These are phyloP conservation scores for Dasypolia templi DNA, from an alignment of 2,888 invertebrate species.

Conservation along the genomic window DNA sequence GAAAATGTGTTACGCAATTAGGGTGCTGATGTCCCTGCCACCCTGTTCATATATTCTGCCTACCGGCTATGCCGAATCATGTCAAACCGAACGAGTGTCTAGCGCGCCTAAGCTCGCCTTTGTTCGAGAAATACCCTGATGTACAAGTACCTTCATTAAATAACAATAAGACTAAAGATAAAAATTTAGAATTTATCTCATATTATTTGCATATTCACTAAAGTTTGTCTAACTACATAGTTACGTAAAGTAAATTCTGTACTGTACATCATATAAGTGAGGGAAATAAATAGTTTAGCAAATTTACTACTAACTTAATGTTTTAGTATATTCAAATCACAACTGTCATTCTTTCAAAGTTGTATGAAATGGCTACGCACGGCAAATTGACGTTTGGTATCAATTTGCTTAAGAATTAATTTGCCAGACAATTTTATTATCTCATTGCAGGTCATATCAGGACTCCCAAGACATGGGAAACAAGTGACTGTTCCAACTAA, in stretches of 20 bases:
- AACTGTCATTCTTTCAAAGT: not conserved
- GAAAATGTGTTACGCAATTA: too few relatives aligned
- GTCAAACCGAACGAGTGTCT: not conserved
- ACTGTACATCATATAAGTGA: not conserved
- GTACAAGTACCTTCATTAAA: too few relatives aligned
- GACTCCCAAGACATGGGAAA: not conserved
- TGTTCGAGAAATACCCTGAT: not conserved
- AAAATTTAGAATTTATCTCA: too few relatives aligned
- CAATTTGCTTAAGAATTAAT: not conserved
- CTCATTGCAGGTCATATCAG: conserved; percentile 67
- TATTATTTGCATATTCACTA: too few relatives aligned
- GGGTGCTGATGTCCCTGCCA: too few relatives aligned
- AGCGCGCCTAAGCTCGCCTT: not conserved
- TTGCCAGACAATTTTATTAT: not conserved
- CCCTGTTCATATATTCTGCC: too few relatives aligned
- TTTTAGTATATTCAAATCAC: not conserved
- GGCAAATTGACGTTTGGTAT: not conserved
- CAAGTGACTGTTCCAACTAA: conserved; percentile 70
- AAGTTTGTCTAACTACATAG: too few relatives aligned
- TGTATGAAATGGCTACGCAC: not conserved
- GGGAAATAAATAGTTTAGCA: not conserved
- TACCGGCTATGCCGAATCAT: not conserved
- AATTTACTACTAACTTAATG: not conserved
- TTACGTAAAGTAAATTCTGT: not conserved
- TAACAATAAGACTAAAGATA: too few relatives aligned